Conservation (phyloP, 2,113 vertebrate genomes). For the Chiloscyllium plagiosum region DNA sequence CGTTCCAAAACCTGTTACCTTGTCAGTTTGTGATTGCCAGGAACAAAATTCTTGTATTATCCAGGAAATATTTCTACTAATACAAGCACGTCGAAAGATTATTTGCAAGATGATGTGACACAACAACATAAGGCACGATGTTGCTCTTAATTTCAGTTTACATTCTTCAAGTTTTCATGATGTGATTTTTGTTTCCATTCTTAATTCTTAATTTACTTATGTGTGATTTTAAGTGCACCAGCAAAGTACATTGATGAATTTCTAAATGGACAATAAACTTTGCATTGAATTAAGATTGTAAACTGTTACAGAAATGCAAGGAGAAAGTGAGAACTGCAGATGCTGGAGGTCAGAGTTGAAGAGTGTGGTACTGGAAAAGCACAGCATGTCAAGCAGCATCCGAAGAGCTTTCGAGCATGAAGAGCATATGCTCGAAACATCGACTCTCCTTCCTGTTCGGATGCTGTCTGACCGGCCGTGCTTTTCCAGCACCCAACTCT, state of each 20-base stretch:
- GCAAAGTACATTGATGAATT: neutral
- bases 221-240: neutral
- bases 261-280: neutral
- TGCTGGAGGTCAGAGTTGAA: too few species aligned
- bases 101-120: too few species aligned
- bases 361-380: too few species aligned
- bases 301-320: neutral
- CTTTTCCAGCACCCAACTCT: too few species aligned
- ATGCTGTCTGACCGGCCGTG: too few species aligned
- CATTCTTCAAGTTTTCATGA: neutral
- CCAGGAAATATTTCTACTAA: slow-evolving; percentile 59
- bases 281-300: neutral
- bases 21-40: slow-evolving; percentile 68
- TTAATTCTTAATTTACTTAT: neutral
- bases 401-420: too few species aligned
- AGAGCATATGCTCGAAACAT: too few species aligned
- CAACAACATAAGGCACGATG: too few species aligned
- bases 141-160: neutral
- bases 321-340: too few species aligned
- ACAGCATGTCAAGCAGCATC: too few species aligned
- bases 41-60: slow-evolving; percentile 66
- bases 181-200: neutral
- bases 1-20: slow-evolving; percentile 76
- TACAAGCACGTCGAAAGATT: neutral
- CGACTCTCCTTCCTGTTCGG: too few species aligned